Conservation (phyloP, 2,113 vertebrate genomes). For the Mormoops blainvillei region DNA sequence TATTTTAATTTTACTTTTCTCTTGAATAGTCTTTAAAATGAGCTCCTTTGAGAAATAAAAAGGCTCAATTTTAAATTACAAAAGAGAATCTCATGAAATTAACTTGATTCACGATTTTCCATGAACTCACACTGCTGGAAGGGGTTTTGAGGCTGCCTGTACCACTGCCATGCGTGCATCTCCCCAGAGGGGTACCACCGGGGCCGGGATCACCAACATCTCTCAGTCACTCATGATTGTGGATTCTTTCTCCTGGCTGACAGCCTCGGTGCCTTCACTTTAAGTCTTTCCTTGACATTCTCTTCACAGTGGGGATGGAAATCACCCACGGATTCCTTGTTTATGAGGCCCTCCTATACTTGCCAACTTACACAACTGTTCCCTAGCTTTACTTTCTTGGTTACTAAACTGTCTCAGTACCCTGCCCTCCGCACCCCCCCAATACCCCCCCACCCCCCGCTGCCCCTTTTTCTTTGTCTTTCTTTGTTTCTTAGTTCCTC, state of each 20-base stretch:
- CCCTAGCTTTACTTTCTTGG: not conserved
- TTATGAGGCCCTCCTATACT: not conserved
- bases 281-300: not conserved
- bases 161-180: no score
- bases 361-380: no score
- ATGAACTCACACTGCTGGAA: fast-evolving
- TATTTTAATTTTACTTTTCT: not conserved
- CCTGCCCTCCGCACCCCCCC: no score
- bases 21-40: not conserved
- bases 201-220: no score
- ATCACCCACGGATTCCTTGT: not conserved
- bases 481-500: not conserved
- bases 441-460: no score
- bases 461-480: no score
- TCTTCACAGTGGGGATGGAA: not conserved
- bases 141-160: not conserved
- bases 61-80: not conserved
- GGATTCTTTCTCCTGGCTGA: not conserved
- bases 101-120: not conserved
- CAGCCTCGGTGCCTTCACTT: fast-evolving
- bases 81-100: not conserved
- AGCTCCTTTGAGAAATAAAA: not conserved
- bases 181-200: not conserved
- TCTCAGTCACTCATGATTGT: no score
- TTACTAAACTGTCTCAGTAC: not conserved